These are phyloP conservation scores for Lordiphosa collinella DNA, from an alignment of 1,140 invertebrate genomes.

Conservation along the genomic window DNA sequence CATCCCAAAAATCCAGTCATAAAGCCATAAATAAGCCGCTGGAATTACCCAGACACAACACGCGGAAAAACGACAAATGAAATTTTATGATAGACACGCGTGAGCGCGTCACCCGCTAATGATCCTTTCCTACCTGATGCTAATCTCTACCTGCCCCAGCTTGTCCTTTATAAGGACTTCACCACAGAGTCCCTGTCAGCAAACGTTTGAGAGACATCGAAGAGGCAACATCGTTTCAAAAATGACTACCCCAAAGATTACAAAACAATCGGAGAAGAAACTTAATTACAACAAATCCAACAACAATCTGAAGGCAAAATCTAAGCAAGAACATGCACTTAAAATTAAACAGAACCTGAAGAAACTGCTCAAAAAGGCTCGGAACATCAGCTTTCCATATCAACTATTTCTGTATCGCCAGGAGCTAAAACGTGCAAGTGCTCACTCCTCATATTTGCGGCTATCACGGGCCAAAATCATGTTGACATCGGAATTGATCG, in stretches of 20 bases:
- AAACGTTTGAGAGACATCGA: slow-evolving; percentile 9
- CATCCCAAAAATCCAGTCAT: slow-evolving; percentile 31
- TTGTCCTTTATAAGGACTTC: slow-evolving; percentile 42
- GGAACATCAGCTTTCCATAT: slow-evolving; percentile 34
- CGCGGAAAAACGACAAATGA: too few relatives aligned
- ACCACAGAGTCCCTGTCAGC: neutral
- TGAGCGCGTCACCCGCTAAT: slow-evolving; percentile 33
- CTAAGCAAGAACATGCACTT: slow-evolving; percentile 21
- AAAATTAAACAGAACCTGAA: slow-evolving; percentile 28
- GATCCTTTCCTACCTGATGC: neutral
- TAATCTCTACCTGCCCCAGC: neutral
- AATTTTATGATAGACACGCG: slow-evolving; percentile 44
- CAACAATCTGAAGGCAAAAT: slow-evolving; percentile 24
- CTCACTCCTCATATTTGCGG: slow-evolving; percentile 52
- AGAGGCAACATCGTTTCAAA: slow-evolving; percentile 9
- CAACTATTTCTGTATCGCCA: slow-evolving; percentile 57
- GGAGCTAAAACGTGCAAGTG: slow-evolving; percentile 35
- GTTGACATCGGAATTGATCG: slow-evolving; percentile 46
- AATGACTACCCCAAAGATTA: slow-evolving; percentile 26
- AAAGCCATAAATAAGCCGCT: slow-evolving; percentile 58
- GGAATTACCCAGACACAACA: slow-evolving; percentile 39
- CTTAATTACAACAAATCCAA: slow-evolving; percentile 13
- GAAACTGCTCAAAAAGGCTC: neutral
- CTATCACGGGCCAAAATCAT: slow-evolving; percentile 49
- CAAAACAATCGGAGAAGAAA: slow-evolving; percentile 34